These are phyloP conservation scores for Temnothorax nylanderi DNA, from an alignment of 1,140 invertebrate genomes.

Conservation along the genomic window DNA sequence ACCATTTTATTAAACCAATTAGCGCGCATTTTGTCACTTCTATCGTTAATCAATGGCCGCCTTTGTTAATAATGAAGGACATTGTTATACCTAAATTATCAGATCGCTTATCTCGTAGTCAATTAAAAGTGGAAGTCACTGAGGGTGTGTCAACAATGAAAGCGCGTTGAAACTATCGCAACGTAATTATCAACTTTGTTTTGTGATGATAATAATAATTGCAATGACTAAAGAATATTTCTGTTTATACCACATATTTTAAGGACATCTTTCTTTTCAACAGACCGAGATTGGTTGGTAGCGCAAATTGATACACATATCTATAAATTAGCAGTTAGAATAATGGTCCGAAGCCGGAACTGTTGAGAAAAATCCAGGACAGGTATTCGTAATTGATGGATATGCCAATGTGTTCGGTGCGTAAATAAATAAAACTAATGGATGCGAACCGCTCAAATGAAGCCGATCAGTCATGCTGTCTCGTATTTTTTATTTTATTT, in stretches of 20 bases:
- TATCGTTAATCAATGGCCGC: conserved; percentile 23
- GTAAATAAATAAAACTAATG: conserved; percentile 36
- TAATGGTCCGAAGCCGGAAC: neutral
- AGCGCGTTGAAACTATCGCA: neutral
- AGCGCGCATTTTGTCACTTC: conserved; percentile 24
- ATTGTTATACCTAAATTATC: conserved; percentile 19
- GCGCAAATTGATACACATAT: neutral
- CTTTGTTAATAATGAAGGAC: neutral
- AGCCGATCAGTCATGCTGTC: conserved; percentile 13
- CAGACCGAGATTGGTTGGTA: too few species aligned
- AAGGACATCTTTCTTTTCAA: neutral
- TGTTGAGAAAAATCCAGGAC: conserved; percentile 30
- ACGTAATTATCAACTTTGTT: neutral
- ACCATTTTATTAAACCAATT: conserved; percentile 52
- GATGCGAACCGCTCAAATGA: neutral
- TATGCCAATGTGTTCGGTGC: conserved; percentile 12
- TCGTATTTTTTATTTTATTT: conserved; percentile 17
- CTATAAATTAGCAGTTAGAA: neutral
- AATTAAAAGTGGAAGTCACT: conserved; percentile 25
- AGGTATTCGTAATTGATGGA: conserved; percentile 36
- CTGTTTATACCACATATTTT: neutral
- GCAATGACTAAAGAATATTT: neutral
- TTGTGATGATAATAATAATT: conserved; percentile 3
- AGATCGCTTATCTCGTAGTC: neutral
- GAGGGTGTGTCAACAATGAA: neutral